Base-by-base conservation (phyloP, 2,113 vertebrate genomes). In the Micronycteris hirsuta region DNA sequence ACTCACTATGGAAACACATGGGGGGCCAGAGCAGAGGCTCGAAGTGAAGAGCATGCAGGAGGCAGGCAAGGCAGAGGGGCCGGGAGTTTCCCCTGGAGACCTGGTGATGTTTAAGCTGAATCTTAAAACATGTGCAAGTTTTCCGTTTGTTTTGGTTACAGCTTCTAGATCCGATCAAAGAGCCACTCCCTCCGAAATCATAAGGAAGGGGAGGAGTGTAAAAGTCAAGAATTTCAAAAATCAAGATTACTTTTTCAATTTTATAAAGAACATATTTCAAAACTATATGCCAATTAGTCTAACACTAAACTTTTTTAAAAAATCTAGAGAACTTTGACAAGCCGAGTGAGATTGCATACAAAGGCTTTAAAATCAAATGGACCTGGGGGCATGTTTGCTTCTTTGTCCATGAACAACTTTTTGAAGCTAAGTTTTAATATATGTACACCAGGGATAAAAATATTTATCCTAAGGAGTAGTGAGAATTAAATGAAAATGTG, bases 1-100 rank as follows among this genome's bases (percentile, higher is more conserved):
- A 47, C 14, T 52, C 28, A 3, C 0, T 3, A 0, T 1, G 31
- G 52, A 15, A 36, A 61, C 5, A 1, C 19, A 6, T 24, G 22
- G n/a, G 22, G 6, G 12, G n/a, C 24, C 7, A 13, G 36, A 3
- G 28, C 10, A 11, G 78, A 43, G 68, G 36, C 73, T 80, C 12
- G 2, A 61, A 63, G 61, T 2, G 28, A 31, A 31, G 28, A 61
- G 58, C 36, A 24, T 45, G 22, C 45, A 1, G 24, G 41, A 49
- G 5, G 4, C 70, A 52, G 49, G 47, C 19, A 10, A 63, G 9
- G 43, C 14, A 13, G 41, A 8, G 28, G 45, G 38, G 13, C 31
- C 9, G 9, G 58, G 26, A 11, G n/a, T 9, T 49, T 71, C 26
- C 26, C 15, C 12, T 33, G 11, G 11, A 78, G 33, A 38, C 7